These are phyloP conservation scores for Megaceryle maxima DNA, from an alignment of 2,113 vertebrate genomes.

Conservation along the genomic window DNA sequence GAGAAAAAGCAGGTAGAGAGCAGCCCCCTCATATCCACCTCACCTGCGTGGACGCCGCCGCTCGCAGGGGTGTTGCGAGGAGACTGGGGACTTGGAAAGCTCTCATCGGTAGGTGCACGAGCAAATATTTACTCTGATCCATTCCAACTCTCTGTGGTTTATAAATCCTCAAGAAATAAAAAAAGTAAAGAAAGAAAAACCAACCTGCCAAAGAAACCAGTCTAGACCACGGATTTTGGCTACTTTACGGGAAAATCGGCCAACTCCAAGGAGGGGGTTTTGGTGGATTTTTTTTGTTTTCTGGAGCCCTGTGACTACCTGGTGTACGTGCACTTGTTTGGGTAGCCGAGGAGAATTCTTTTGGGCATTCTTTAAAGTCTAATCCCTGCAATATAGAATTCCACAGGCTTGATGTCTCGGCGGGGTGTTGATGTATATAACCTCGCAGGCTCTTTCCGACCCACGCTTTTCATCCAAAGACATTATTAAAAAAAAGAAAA, in stretches of 20 bases:
- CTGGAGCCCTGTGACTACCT: not conserved
- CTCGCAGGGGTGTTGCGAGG: not conserved
- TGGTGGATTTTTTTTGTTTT: not conserved
- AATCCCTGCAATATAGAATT: constrained; percentile 40
- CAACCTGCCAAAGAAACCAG: constrained; percentile 60
- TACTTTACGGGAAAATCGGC: constrained; percentile 57
- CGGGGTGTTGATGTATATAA: constrained; percentile 45
- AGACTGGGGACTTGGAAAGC: constrained; percentile 15
- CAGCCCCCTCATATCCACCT: constrained; percentile 1
- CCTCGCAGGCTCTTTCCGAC: not conserved
- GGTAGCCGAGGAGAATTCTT: constrained; percentile 13
- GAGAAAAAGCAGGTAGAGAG: not conserved
- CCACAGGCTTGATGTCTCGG: constrained; percentile 23
- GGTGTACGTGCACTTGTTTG: not conserved
- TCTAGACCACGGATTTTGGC: constrained; percentile 58
- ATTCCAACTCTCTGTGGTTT: constrained; percentile 59
- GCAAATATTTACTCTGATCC: constrained; percentile 66
- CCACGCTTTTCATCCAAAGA: constrained; percentile 4
- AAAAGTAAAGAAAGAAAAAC: not conserved
- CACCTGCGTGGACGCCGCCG: not conserved
- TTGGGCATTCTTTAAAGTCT: not conserved
- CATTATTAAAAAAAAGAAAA: not conserved
- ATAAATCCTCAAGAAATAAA: constrained; percentile 52
- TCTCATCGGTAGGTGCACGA: constrained; percentile 42
- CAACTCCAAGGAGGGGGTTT: not conserved